Base-by-base conservation (phyloP, 2,113 vertebrate genomes). In the Chlamydotis undulata region DNA sequence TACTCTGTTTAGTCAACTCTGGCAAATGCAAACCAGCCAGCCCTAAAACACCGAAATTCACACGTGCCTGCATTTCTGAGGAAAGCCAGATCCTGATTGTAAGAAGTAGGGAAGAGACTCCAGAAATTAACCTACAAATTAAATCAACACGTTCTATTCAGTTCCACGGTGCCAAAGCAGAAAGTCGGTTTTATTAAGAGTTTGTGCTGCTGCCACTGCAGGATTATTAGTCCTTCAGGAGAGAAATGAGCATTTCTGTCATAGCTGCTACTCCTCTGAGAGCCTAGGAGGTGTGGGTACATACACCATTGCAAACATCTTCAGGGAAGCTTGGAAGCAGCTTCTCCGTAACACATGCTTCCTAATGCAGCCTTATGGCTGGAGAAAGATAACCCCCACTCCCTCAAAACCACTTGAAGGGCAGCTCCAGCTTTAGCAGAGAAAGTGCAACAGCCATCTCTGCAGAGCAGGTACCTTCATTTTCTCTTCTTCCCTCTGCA, bases 261-360 rank as follows among this genome's bases (percentile, higher is more conserved):
- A 21, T 1, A 63, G 19, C 31, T 43, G 47, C 60, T 57, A 2
- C n/a, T 69, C 28, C 49, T 25, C 41, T 2, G 12, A 63, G 28
- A 11, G 37, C 37, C 43, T 10, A 7, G 13, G 24, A 37, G 15
- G 29, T 28, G 7, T 3, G 3, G 43, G 33, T 37, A 65, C 67
- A 3, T 2, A 15, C 6, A 5, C 33, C 47, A 56, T 0, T n/a
- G 50, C 19, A 37, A 57, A 31, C 7, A 43, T 12, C 49, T 65
- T 43, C 56, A n/a, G 31, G 18, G 39, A 3, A 88, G n/a, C 56
- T 29, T 23, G 18, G n/a, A 83, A 85, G 33, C 45, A 33, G 43
- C 52, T 88, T 41, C 47, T 50, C 19, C 0, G 0, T 8, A 47
- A 33, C 18, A 45, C 4, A 3, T 0, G 2, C 12, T 22, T 82